Base-by-base conservation (phyloP, 2,113 vertebrate genomes). In the Pomatostomus ruficeps region DNA sequence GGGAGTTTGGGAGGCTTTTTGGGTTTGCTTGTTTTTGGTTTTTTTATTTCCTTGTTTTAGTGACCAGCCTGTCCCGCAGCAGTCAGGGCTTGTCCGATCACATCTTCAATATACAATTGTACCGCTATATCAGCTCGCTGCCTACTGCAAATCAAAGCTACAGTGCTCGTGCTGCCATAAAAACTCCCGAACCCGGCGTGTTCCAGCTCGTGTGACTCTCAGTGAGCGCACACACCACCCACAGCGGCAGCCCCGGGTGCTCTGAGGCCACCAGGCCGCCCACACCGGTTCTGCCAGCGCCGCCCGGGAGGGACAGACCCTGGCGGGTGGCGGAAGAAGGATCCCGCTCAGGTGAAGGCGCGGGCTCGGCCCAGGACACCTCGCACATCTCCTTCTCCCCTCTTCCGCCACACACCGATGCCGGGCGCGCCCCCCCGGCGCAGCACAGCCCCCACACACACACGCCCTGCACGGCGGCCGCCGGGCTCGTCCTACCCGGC, bases 401-500 rank as follows among this genome's bases (percentile, higher is more conserved):
- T 38, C 26, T 15, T 38, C 23, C 26, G 1, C 14, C 43, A 22
- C 54, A 23, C 25, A 2, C 14, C 15, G 33, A 31, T 7, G 13
- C 61, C 12, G 2, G 11, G 19, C 18, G 5, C 10, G 7, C 28
- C 59, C 21, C 43, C n/a, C 2, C 57, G 11, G 28, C 24, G 13
- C 28, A 29, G 25, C 38, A 1, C 10, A 17, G 15, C 14, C 15
- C 33, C 10, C 63, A 4, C 72, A 11, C 28, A 36, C 42, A n/a
- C 71, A 2, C 21, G 7, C 16, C 19, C 38, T 2, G 5, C 18
- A 2, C 23, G 40, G 75, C 25, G 11, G 16, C 6, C 12, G 15
- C n/a, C 8, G 12, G 8, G 21, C 22, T 22, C 5, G 12, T 33
- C 97, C 88, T 97, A 99, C 99, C 99, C 98, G 38, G 98, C 98